A percentile compares a stretch with the other conserved stretches of the same genome.
These are phyloP conservation scores for Ernsta delagoae DNA, from an alignment of 2,888 invertebrate genomes.

Conservation along the genomic window DNA sequence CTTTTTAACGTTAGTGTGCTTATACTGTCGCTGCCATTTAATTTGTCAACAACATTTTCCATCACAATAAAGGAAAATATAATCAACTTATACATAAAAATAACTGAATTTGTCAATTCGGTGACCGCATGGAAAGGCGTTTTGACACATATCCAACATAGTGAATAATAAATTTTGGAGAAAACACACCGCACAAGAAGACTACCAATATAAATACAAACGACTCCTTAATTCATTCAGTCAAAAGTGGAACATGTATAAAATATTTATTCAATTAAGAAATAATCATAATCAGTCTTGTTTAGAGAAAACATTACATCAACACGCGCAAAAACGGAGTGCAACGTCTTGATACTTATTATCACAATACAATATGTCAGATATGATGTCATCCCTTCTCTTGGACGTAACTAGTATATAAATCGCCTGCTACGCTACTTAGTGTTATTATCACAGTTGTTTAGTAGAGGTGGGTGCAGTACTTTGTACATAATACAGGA, in stretches of 20 bases:
- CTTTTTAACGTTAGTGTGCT: constrained; percentile 60
- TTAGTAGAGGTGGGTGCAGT: constrained; percentile 86
- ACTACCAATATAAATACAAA: constrained; percentile 80
- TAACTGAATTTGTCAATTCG: constrained; percentile 69
- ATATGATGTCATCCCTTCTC: constrained; percentile 86
- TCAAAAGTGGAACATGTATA: constrained; percentile 83
- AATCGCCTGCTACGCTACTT: constrained; percentile 85
- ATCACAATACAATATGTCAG: constrained; percentile 85
- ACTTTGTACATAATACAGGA: constrained; percentile 84
- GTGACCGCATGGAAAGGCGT: constrained; percentile 83
- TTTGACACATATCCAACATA: constrained; percentile 85
- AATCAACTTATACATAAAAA: constrained; percentile 69
- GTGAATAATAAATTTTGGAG: constrained; percentile 75
- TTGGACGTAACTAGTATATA: constrained; percentile 82
- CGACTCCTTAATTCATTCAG: constrained; percentile 82
- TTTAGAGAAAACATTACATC: constrained; percentile 83
- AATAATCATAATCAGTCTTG: constrained; percentile 87
- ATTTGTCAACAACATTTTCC: constrained; percentile 83
- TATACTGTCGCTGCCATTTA: constrained; percentile 79
- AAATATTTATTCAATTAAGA: constrained; percentile 81
- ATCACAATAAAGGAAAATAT: constrained; percentile 76
- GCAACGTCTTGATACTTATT: constrained; percentile 71
- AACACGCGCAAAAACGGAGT: constrained; percentile 65
- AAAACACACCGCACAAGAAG: constrained; percentile 76
- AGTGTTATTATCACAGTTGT: constrained; percentile 86